phyloP scores from a whole-genome alignment of 2,888 invertebrate genomes.

The Troides oblongomaculatus region DNA sequence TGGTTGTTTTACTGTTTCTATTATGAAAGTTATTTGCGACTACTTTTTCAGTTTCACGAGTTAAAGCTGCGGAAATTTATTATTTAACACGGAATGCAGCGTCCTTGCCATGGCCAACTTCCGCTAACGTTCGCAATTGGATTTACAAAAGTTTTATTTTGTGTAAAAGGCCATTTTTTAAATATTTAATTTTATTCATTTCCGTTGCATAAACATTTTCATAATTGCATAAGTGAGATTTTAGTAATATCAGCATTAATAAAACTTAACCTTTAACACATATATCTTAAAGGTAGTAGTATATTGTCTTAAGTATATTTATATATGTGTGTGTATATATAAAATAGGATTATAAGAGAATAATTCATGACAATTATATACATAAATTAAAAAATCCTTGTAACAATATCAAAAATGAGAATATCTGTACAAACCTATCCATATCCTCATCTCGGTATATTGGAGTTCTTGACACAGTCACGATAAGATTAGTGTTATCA shows the following conservation, averaged over 20 bases:
- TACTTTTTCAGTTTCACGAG: neutral
- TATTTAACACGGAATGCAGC: slow-evolving; percentile 22
- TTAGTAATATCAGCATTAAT: no score
- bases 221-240: neutral
- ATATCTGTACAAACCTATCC: neutral
- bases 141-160: slow-evolving; percentile 8
- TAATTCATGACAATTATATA: no score
- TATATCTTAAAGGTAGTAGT: no score
- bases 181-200: neutral
- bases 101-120: slow-evolving; percentile 11
- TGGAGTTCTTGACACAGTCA: neutral
- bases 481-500: slow-evolving; percentile 1
- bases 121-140: slow-evolving; percentile 14
- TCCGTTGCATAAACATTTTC: neutral
- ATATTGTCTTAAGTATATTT: no score
- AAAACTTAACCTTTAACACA: no score
- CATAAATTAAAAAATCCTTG: neutral
- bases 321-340: no score
- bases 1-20: no score
- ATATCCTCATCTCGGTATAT: neutral
- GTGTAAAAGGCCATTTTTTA: neutral
- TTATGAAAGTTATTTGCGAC: neutral
- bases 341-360: no score
- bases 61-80: slow-evolving; percentile 21
- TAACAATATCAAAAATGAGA: neutral